Evolutionary conservation across 2,888 invertebrate genomes (phyloP).

Genomic region (Drepanosiphum platanoidis): DNA sequence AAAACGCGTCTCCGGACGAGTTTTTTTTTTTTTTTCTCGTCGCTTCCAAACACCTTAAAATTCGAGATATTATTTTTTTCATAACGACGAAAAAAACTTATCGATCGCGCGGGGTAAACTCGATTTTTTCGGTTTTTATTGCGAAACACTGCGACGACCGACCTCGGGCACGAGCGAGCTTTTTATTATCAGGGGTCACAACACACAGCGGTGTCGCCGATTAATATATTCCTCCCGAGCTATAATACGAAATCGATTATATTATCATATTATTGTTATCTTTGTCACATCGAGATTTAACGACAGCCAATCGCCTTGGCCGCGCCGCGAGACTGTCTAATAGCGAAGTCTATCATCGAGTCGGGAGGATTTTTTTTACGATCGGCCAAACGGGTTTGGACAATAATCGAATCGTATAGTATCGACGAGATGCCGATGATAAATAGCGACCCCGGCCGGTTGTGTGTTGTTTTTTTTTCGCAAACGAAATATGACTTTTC

Average conservation of each 20-base stretch:
- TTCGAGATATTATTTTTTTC: background rate
- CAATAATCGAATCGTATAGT: slow-evolving; percentile 43
- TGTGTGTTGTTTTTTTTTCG: no score
- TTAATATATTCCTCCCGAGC: no score
- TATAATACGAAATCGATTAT: background rate
- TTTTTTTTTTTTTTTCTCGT: no score
- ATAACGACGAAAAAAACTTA: background rate
- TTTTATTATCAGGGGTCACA: background rate
- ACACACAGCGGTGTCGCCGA: no score
- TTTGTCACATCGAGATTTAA: slow-evolving; percentile 2
- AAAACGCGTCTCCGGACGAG: background rate
- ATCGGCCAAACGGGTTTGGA: slow-evolving; percentile 28
- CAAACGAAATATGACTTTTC: slow-evolving; percentile 36
- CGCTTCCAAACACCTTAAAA: background rate
- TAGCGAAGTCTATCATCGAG: slow-evolving; percentile 3
- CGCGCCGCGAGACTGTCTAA: background rate
- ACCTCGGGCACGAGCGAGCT: background rate
- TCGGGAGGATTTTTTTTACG: slow-evolving; percentile 24
- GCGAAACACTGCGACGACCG: background rate
- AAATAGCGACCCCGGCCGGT: background rate
- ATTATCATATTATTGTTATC: background rate
- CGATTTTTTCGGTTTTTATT: background rate
- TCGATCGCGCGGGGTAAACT: background rate
- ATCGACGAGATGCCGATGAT: background rate
- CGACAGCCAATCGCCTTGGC: slow-evolving; percentile 39